Base-by-base conservation (phyloP, 2,113 vertebrate genomes). In the Crotalus tigris region DNA sequence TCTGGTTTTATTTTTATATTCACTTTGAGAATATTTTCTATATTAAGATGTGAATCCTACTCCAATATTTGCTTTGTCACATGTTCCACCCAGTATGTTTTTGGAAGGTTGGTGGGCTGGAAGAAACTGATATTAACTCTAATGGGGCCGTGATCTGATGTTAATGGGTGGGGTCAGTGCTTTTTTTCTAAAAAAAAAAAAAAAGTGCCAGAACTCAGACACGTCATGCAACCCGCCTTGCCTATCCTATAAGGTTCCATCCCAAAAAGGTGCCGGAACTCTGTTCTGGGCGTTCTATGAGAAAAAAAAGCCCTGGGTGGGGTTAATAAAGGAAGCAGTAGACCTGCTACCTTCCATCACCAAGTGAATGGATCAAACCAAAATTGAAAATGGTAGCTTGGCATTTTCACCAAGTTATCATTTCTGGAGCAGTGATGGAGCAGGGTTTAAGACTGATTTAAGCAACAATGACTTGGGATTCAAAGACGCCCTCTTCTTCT, bases 381-480 rank as follows among this genome's bases (percentile, higher is more conserved):
- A 46, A 46, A 96, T 95, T 95, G 96, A 96, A 97, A 96, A 93
- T 95, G 96, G 96, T 94, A 96, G 95, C 96, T 97, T 96, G 94
- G 95, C 55, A 97, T 49, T 97, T 96, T 96, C 96, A 96, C 94
- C 95, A 96, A 96, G 96, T 96, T 95, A 96, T 92, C 92, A 93
- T 95, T 96, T 96, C 97, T 96, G 95, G 94, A 95, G 96, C 96
- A 94, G 95, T 96, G 96, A 96, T 96, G 95, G 96, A 96, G 96
- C 96, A 96, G 96, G 96, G 95, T 96, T 97, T 96, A 97, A 96
- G 96, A 96, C 96, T 96, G 96, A 96, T 97, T 97, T 97, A 97
- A 97, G 94, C 95, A 92, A 93, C 92, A 90, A 94, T 94, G 95
- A 94, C 95, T 95, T 88, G 93, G 94, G 95, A 91, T 95, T 96